A percentile compares a stretch with the other conserved stretches of the same genome.
phyloP scores from a whole-genome alignment of 2,797 vertebrate species.

The Ambastaia sidthimunki region DNA sequence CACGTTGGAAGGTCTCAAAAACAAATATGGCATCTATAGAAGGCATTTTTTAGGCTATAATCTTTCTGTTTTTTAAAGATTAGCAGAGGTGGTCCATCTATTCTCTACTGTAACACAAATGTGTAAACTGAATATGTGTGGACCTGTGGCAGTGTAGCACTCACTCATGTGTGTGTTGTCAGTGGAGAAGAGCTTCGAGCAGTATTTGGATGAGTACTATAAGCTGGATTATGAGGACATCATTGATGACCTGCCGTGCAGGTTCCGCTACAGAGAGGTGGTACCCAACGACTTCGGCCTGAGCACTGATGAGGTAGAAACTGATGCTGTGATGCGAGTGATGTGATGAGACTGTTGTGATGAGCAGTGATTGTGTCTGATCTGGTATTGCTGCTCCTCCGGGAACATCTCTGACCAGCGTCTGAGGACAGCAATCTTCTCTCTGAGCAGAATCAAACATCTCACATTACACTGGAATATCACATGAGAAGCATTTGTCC shows the following conservation, averaged over 20 bases:
- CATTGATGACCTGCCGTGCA: slow-evolving; percentile 88
- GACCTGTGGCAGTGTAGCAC: not conserved
- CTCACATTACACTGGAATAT: not conserved
- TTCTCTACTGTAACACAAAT: too few species aligned
- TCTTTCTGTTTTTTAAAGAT: too few species aligned
- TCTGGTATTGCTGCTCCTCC: slow-evolving; percentile 77
- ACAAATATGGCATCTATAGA: too few species aligned
- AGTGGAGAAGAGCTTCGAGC: slow-evolving; percentile 86
- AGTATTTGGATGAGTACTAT: slow-evolving; percentile 91
- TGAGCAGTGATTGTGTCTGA: slow-evolving; percentile 74
- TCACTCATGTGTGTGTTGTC: slow-evolving; percentile 48
- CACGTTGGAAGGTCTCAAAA: too few species aligned
- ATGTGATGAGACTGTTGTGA: slow-evolving; percentile 69
- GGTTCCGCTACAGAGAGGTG: slow-evolving; percentile 89
- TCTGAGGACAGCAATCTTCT: slow-evolving; percentile 82
- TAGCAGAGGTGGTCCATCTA: too few species aligned
- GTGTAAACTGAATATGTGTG: not conserved
- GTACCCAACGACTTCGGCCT: slow-evolving; percentile 90
- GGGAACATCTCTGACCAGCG: slow-evolving; percentile 78
- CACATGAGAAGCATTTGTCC: not conserved
- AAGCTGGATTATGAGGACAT: slow-evolving; percentile 89
- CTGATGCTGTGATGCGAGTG: not conserved
- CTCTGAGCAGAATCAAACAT: slow-evolving; percentile 75
- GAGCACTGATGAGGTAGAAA: slow-evolving; percentile 82
- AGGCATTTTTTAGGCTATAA: too few species aligned